Evolutionary conservation across 2,797 vertebrate genomes (phyloP).

Genomic region (Cheirogaleus major): DNA sequence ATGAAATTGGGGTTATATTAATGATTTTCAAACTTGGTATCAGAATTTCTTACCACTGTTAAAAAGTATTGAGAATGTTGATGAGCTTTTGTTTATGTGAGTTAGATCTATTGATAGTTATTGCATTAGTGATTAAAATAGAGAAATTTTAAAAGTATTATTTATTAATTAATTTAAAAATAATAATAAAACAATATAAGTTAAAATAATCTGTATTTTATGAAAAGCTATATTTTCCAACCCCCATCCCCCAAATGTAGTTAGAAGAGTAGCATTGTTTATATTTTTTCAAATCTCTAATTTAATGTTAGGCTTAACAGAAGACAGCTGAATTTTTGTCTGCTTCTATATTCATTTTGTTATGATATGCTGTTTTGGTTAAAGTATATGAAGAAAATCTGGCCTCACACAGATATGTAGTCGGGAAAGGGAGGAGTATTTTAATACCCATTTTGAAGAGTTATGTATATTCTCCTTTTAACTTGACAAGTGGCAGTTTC

Average conservation of each 20-base stretch:
- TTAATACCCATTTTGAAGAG: not conserved
- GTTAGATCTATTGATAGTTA: not conserved
- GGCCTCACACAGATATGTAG: not conserved
- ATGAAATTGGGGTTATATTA: not conserved
- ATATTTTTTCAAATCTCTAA: not conserved
- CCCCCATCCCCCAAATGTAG: not conserved
- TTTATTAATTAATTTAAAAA: not conserved
- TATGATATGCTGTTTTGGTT: conserved; percentile 23
- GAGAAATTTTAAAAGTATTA: not conserved
- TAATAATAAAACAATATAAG: not conserved
- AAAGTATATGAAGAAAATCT: conserved; percentile 30
- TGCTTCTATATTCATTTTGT: conserved; percentile 23
- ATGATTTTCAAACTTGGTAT: not conserved
- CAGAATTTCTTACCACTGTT: not conserved
- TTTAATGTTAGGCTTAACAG: not conserved
- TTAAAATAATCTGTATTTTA: not conserved
- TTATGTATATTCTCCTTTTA: conserved; percentile 2
- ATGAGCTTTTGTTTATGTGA: not conserved
- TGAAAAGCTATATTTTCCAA: conserved; percentile 16
- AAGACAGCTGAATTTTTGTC: not conserved
- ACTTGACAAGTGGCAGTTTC: not conserved
- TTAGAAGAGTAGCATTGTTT: not conserved
- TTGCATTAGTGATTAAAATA: not conserved
- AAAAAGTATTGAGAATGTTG: not conserved
- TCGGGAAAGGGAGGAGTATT: not conserved